phyloP scores from a whole-genome alignment of 2,888 invertebrate species.

The Barypeithes pellucidus region DNA sequence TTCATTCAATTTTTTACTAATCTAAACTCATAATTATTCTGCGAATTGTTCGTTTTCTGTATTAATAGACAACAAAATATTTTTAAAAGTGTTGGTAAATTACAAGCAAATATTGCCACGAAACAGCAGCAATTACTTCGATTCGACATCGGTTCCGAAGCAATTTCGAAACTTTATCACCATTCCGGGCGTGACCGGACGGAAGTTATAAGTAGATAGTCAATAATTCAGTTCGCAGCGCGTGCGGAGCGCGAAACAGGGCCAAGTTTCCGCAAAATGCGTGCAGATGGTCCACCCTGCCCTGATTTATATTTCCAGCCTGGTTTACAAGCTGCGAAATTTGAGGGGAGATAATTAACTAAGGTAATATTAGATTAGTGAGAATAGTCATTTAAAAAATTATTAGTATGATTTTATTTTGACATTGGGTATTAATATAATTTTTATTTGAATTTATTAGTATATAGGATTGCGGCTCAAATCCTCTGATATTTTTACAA shows the following conservation, averaged over 20 bases:
- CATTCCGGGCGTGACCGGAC: conserved; percentile 68
- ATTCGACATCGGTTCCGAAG: conserved; percentile 53
- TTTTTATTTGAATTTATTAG: too few relatives aligned
- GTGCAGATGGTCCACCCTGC: conserved; percentile 55
- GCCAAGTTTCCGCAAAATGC: conserved; percentile 63
- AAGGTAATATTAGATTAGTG: conserved; percentile 41
- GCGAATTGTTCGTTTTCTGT: too few relatives aligned
- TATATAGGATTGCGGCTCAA: too few relatives aligned
- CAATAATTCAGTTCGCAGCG: conserved; percentile 66
- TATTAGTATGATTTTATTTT: too few relatives aligned
- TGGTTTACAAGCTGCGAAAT: conserved; percentile 55
- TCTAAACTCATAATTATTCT: too few relatives aligned
- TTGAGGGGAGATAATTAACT: conserved; percentile 54
- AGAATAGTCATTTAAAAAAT: too few relatives aligned
- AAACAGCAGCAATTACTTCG: conserved; percentile 58
- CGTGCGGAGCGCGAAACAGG: conserved; percentile 59
- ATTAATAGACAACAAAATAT: too few relatives aligned
- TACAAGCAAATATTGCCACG: conserved; percentile 3
- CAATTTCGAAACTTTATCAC: conserved; percentile 64
- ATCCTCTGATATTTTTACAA: too few relatives aligned
- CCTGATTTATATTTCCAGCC: conserved; percentile 50
- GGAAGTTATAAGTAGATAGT: conserved; percentile 68
- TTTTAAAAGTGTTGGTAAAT: too few relatives aligned
- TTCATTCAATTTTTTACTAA: too few relatives aligned
- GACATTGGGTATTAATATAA: too few relatives aligned